Evolutionary conservation across 2,797 vertebrate genomes (phyloP), one percentile per base, ranked within the genome.

Genomic region (Falco biarmicus): DNA sequence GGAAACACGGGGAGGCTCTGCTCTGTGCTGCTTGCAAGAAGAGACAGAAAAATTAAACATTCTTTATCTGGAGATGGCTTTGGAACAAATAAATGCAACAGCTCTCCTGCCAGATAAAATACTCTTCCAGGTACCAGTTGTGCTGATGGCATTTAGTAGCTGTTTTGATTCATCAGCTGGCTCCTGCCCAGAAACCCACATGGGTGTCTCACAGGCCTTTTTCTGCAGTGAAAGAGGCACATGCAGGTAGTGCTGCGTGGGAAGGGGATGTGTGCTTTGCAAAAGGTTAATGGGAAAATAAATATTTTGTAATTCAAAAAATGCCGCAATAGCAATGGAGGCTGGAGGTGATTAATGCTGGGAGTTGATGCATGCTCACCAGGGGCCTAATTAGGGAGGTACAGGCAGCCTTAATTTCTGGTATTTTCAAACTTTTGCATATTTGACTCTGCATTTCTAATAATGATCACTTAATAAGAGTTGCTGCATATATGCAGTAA

Each of bases 341-440:
- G 29, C 54, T 75, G 85, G 26, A 64, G 48, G 51, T 74, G 76
- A 91, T 92, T 77, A 90, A 87, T 84, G 83, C 79, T 65, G 51
- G 66, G 79, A 84, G 31, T 17, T 39, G 39, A 61, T 50, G 48
- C 7, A 3, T 25, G 26, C 56, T 89, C 93, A 93, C 89, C 83
- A 84, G 79, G 91, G 95, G 79, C 78, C 61, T 91, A 69, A 91
- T 95, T 93, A 96, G n/a, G 78, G 41, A 87, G 78, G 65, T 39
- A 65, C 76, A 89, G 25, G 79, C 89, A 91, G 61, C 51, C 43
- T 87, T 89, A 77, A 91, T 91, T 91, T 56, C 50, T 51, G 41
- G 29, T 84, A 6, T 91, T 87, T 79, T 39, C 57, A 41, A 79
- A 66, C 53, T 87, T 82, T 19, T 71, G 65, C 19, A 3, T 74